These are phyloP conservation scores for Astreopora myriophthalma DNA, from an alignment of 64 coral and sea anemone genomes.

Conservation along the genomic window DNA sequence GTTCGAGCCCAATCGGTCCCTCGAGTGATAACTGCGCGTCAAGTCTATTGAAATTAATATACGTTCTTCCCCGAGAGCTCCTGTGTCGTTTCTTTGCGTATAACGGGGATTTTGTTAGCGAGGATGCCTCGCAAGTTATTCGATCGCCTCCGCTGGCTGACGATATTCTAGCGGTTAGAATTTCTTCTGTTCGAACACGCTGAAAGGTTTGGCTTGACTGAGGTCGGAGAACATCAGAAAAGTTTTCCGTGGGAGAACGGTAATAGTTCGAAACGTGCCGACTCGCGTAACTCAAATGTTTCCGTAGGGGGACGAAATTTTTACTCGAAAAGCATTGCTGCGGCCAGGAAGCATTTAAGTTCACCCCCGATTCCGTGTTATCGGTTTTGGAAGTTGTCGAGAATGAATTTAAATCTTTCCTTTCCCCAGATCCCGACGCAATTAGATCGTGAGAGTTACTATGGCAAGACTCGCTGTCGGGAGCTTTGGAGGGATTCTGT, in stretches of 20 bases:
- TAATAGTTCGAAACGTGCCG: slow-evolving; percentile 14
- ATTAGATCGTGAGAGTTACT: neutral
- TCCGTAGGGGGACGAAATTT: neutral
- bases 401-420: neutral
- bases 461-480: neutral
- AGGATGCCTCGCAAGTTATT: slow-evolving; percentile 53
- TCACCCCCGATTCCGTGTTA: neutral
- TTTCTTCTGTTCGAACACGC: slow-evolving; percentile 30
- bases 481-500: neutral
- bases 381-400: neutral
- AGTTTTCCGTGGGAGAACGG: slow-evolving; percentile 29
- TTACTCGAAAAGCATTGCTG: slow-evolving; percentile 33
- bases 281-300: slow-evolving; percentile 38
- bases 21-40: slow-evolving; percentile 57
- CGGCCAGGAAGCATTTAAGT: slow-evolving; percentile 65
- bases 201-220: slow-evolving; percentile 61
- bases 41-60: slow-evolving; percentile 74
- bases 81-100: neutral
- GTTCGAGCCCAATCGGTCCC: slow-evolving; percentile 60
- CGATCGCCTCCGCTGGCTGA: slow-evolving; percentile 62
- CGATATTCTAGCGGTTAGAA: slow-evolving; percentile 59
- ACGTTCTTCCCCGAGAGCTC: slow-evolving; percentile 48
- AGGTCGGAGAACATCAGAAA: slow-evolving; percentile 59
- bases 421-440: neutral
- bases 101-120: slow-evolving; percentile 1